Evolutionary conservation across 2,797 vertebrate genomes (phyloP), one percentile per base, ranked within the genome.

Genomic region (Phoxinus dragarum): DNA sequence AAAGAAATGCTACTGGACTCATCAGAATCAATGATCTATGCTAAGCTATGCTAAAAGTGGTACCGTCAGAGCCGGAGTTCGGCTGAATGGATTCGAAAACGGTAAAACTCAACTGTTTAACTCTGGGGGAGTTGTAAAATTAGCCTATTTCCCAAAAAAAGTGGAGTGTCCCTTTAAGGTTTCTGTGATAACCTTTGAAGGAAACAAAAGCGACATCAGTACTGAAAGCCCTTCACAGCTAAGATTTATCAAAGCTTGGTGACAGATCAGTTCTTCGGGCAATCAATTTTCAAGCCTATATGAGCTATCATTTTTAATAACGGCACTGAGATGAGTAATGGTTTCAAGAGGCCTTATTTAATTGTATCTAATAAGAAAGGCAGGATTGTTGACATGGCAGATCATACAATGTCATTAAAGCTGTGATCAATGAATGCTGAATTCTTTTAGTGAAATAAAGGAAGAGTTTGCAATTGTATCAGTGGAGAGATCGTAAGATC

Each of bases 211-310:
- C 23, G 3, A 21, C 42, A 80, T 21, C 8, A 80, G 17, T 40
- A 80, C 38, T 66, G 21, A 74, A 80, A 66, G 36, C n/a, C 11
- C 2, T 19, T 85, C 21, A 36, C 27, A 80, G 36, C 31, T 56
- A 52, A 31, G 64, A 86, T 78, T 66, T 2, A 80, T 87, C 75
- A 73, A 84, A 73, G 71, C 56, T 84, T 61, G 74, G 74, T 86
- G 72, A 84, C 19, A 75, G 52, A 80, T 38, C 66, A 23, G 59
- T 52, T 69, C 67, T 67, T 54, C 6, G 2, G 67, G 72, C 34
- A 19, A 89, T 84, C 47, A 47, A 87, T 87, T 79, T 76, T 73
- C 54, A 64, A 82, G 75, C 84, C 61, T 80, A 73, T 49, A 75
- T 78, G n/a, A 84, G 31, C 38, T 56, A 47, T 84, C 17, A 74